Percentiles rank a stretch among this genome's conserved stretches.
These are phyloP conservation scores for Solenopsis invicta DNA, from an alignment of 1,140 invertebrate genomes.

Conservation along the genomic window DNA sequence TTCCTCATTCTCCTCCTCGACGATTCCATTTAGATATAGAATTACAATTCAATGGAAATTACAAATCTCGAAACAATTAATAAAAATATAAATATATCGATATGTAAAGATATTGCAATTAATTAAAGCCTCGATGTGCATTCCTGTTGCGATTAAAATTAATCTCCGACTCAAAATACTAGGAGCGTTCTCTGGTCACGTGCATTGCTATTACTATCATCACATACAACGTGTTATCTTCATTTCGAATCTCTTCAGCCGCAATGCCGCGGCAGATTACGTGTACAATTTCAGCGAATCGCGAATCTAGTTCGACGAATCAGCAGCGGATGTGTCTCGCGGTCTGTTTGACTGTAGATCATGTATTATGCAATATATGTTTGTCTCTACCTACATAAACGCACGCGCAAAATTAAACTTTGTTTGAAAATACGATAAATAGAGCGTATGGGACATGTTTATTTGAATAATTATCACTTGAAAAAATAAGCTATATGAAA, in stretches of 20 bases:
- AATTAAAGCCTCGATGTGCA: not conserved
- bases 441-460: not conserved
- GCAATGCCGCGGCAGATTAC: not conserved
- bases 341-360: not conserved
- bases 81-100: not conserved
- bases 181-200: not conserved
- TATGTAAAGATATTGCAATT: not conserved
- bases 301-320: not conserved
- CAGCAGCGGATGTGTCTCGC: not conserved
- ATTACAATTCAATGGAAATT: not conserved
- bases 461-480: not conserved
- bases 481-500: not conserved
- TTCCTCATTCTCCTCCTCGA: not conserved
- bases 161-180: constrained; percentile 1
- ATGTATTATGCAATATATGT: not conserved
- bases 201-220: not conserved
- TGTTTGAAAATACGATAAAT: not conserved
- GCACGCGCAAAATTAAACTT: constrained; percentile 13
- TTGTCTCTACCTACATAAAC: not conserved
- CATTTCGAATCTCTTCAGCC: not conserved
- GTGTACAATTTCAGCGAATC: constrained; percentile 2
- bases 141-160: not conserved
- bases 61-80: not conserved
- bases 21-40: not conserved
- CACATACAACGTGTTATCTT: not conserved